Evolutionary conservation across 2,888 invertebrate genomes (phyloP), one percentile per base, ranked within the genome.

Genomic region (Acanthococcus lagerstroemiae): DNA sequence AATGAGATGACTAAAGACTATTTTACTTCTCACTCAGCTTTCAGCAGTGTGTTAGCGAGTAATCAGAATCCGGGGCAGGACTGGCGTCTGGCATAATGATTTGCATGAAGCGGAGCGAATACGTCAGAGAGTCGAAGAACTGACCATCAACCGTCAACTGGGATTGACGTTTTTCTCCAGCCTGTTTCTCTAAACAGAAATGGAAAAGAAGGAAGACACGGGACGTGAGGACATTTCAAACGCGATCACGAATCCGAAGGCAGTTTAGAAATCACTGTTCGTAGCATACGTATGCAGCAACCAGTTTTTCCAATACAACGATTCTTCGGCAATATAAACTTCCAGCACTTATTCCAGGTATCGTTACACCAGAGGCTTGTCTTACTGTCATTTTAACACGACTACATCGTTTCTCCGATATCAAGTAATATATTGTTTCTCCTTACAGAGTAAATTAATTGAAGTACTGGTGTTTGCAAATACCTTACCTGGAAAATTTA

Each of bases 341-440:
- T 37, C 21, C 52, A 61, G 61, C 61, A 61, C 61, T 50, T 61
- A 61, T 61, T 54, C 44, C 30, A 61, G 52, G 54, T 61, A 61
- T 61, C 61, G 61, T 61, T 61, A 61, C 61, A 61, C 61, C 61
- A 61, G 61, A 61, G 61, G 61, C 61, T 61, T 61, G 61, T 61
- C 61, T 61, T 61, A 52, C 61, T 61, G 61, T 61, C 61, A 61
- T 61, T 61, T 61, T 61, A 61, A 61, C 61, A 61, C 61, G 61
- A 61, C 61, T 61, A 61, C 61, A 61, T 61, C 61, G 61, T 61
- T 61, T 52, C 61, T 61, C 61, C 61, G 61, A 61, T 61, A 61
- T 61, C 61, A 50, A 61, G 61, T 61, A 61, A 61, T 61, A 61
- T 61, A 61, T 61, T 61, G 61, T 61, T 61, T 52, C 61, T 61